Evolutionary conservation across 2,888 invertebrate species (phyloP), one percentile per base, ranked within the genome.

Genomic region (Brachypalpus laphriformis): DNA sequence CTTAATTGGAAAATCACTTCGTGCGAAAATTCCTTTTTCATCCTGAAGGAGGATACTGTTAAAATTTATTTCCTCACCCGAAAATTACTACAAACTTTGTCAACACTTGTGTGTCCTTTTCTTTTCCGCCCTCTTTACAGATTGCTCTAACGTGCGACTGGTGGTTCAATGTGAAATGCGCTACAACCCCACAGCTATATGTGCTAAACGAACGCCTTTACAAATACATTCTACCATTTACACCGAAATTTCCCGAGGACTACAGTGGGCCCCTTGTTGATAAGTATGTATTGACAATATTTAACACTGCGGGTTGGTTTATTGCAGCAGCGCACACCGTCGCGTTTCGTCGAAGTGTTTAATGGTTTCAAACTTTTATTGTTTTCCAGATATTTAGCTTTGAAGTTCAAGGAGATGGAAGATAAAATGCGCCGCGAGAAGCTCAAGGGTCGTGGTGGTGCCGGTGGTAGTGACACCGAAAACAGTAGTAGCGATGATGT

Each of bases 141-240:
- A 96, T 97, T 11, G 96, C 95, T 0, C 92, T 97, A 49, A 97
- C 97, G 0, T 97, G 97, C 89, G 97, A 97, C 91, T 97, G 97
- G 97, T 97, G 97, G 97, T 97, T 96, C 92, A 97, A 97, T 90
- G 97, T 97, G 0, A 95, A 96, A 89, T 97, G 97, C 90, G 94
- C 96, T 25, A 94, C 96, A 11, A 97, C 97, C 0, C 93, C 96
- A 0, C 97, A 97, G 90, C 93, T 97, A 0, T 97, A 97, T 91
- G 97, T 97, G 2, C 93, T 97, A 3, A 97, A 97, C 89, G 97
- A 97, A 91, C 94, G 97, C 83, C 94, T 97, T 2, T 97, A 97
- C 92, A 97, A 97, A 90, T 97, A 96, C 89, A 97, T 97, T 86
- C 91, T 97, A 87, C 97, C 97, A 3, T 94, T 96, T 87, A 95